Conservation (phyloP, 2,888 invertebrate species). For the Drymonia ruficornis region DNA sequence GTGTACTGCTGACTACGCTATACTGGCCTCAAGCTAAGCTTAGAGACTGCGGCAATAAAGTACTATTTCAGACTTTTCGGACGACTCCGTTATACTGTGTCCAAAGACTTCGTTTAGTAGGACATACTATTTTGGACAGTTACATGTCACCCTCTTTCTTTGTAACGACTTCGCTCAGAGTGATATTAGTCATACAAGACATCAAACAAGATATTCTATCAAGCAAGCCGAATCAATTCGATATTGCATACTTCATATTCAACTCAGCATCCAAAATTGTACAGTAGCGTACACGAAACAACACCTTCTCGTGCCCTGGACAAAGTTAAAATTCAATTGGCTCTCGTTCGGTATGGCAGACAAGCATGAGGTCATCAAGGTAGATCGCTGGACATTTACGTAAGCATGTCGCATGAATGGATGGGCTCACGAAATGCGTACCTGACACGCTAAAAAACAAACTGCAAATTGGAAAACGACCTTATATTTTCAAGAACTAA, state of each 20-base stretch:
- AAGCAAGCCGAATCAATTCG: slow-evolving; percentile 20
- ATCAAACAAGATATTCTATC: background rate
- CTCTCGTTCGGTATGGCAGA: slow-evolving; percentile 21
- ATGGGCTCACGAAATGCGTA: background rate
- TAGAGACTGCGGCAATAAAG: no score
- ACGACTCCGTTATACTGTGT: no score
- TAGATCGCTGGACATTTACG: slow-evolving; percentile 40
- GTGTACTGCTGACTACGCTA: no score
- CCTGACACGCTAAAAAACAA: background rate
- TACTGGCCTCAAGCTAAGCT: no score
- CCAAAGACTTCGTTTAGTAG: no score
- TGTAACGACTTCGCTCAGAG: no score
- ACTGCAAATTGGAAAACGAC: background rate
- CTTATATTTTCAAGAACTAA: background rate
- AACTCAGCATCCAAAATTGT: slow-evolving; percentile 9
- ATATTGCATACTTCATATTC: slow-evolving; percentile 22
- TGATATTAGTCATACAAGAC: background rate
- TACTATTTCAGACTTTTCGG: no score
- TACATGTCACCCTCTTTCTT: no score
- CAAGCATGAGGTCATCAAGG: slow-evolving; percentile 54
- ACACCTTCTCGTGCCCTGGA: background rate
- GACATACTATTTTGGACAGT: no score
- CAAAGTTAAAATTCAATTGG: slow-evolving; percentile 15
- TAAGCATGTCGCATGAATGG: slow-evolving; percentile 23
- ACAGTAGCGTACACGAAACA: slow-evolving; percentile 3